These are phyloP conservation scores for Drosophila subpulchrella DNA, from an alignment of 1,140 invertebrate species.

Conservation along the genomic window DNA sequence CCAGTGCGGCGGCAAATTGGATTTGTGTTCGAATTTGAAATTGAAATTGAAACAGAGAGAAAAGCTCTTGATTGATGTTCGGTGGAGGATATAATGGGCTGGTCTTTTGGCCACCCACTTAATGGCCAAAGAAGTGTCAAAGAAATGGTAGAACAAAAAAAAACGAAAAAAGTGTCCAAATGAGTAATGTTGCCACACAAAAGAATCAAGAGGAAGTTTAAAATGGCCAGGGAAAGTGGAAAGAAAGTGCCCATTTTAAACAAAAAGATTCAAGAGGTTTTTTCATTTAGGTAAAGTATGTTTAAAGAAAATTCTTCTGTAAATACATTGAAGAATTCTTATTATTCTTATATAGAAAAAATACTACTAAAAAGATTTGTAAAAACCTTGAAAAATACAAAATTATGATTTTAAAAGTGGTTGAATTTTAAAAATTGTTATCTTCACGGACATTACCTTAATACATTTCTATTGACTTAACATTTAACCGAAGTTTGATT, in stretches of 20 bases:
- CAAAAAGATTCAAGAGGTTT: neutral
- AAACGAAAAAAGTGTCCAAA: constrained; percentile 6
- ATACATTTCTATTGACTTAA: too few relatives aligned
- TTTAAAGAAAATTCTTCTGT: too few relatives aligned
- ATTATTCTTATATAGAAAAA: too few relatives aligned
- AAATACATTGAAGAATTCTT: too few relatives aligned
- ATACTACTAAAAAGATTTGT: too few relatives aligned
- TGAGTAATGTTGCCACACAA: constrained; percentile 27
- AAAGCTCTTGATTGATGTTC: constrained; percentile 37
- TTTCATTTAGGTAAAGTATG: too few relatives aligned
- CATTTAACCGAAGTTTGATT: too few relatives aligned
- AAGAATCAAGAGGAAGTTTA: neutral
- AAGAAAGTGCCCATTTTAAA: neutral
- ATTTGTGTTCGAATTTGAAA: constrained; percentile 22
- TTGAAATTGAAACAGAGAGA: constrained; percentile 13
- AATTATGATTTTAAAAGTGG: too few relatives aligned
- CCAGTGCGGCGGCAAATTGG: constrained; percentile 2
- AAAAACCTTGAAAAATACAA: too few relatives aligned
- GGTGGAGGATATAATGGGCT: neutral
- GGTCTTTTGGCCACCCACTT: constrained; percentile 15
- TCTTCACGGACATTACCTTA: too few relatives aligned
- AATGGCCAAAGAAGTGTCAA: constrained; percentile 21
- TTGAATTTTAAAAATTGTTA: too few relatives aligned
- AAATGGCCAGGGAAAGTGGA: neutral
- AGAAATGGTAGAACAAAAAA: neutral